These are phyloP conservation scores for Lycopodina hypogea DNA, from an alignment of 37 sponge, comb jelly and placozoan species.

Conservation along the genomic window DNA sequence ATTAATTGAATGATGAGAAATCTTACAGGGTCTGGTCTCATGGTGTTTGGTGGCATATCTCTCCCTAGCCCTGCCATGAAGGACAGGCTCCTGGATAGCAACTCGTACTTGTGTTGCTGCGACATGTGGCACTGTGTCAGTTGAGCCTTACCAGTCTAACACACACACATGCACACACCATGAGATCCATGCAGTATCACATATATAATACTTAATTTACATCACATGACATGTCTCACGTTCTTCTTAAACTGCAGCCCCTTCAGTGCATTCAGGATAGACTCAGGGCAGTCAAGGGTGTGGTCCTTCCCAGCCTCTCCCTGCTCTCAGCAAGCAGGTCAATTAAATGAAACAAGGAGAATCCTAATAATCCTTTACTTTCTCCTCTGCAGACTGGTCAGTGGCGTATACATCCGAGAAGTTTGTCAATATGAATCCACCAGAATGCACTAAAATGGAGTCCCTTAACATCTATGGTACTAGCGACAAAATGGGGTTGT, in stretches of 20 bases:
- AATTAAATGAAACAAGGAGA: background rate
- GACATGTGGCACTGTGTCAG: constrained; percentile 16
- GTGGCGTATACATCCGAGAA: background rate
- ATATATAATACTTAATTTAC: background rate
- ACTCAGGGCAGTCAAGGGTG: background rate
- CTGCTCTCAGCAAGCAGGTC: background rate
- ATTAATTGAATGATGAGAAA: too few species aligned
- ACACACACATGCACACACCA: background rate
- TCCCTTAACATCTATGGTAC: background rate
- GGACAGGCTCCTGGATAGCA: background rate
- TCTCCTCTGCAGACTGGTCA: background rate
- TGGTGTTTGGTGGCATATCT: background rate
- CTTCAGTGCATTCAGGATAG: constrained; percentile 20
- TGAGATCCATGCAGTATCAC: too few species aligned
- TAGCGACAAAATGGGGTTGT: background rate
- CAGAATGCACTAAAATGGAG: background rate
- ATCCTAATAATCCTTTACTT: background rate
- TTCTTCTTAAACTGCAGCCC: constrained; percentile 20
- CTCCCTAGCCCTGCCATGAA: background rate
- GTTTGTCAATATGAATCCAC: constrained; percentile 10
- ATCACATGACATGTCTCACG: background rate
- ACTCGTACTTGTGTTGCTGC: constrained; percentile 17
- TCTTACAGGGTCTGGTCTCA: constrained; percentile 31
- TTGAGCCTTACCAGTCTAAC: constrained; percentile 26
- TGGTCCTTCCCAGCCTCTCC: background rate